phyloP scores from a whole-genome alignment of 2,797 vertebrate species.

The Lagorchestes hirsutus region DNA sequence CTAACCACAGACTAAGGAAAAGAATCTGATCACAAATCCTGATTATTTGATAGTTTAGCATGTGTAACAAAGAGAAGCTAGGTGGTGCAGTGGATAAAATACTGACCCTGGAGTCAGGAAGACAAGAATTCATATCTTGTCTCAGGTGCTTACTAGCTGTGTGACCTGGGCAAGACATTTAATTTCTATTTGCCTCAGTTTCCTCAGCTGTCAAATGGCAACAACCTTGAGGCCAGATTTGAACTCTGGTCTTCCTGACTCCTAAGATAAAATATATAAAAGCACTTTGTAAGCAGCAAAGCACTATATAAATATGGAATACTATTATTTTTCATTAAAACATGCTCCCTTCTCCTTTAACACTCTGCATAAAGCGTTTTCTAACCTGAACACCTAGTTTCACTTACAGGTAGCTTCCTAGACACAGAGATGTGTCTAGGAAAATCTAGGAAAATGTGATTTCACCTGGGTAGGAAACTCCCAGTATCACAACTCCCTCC shows the following conservation, averaged over 20 bases:
- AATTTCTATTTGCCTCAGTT: too few species aligned
- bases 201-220: too few species aligned
- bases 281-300: neutral
- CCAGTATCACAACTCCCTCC: neutral
- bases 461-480: neutral
- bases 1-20: too few species aligned
- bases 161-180: too few species aligned
- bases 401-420: conserved; percentile 18
- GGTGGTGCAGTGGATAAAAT: too few species aligned
- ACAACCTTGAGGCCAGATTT: neutral
- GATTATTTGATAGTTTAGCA: too few species aligned
- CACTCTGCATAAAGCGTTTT: conserved; percentile 28
- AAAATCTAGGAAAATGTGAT: neutral
- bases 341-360: neutral
- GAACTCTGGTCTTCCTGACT: neutral
- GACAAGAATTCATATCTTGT: too few species aligned
- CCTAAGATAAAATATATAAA: neutral
- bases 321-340: neutral
- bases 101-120: too few species aligned
- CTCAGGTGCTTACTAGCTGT: neutral
- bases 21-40: too few species aligned
- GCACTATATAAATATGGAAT: conserved; percentile 12
- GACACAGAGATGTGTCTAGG: conserved; percentile 34
- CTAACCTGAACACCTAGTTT: neutral
- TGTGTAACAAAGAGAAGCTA: too few species aligned